Conservation (phyloP, 2,888 invertebrate species). For the Drosophila aldrichi region DNA sequence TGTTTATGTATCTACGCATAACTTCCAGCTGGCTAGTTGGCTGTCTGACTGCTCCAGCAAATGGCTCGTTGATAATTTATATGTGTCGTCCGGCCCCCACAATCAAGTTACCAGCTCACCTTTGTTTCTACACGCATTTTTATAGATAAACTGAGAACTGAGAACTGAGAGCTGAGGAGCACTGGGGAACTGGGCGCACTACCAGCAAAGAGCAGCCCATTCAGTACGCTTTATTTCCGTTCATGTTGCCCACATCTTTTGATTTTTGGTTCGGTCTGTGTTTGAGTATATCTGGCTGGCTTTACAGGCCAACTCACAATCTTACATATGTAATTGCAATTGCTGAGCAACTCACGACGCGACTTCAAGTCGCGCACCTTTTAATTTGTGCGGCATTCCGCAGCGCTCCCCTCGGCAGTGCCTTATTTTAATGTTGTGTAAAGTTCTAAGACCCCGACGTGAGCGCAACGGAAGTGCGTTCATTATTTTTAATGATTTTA, state of each 20-base stretch:
- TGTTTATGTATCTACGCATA: conserved; percentile 43
- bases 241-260: conserved; percentile 68
- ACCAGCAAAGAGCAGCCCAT: conserved; percentile 6
- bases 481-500: conserved; percentile 80
- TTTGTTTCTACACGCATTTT: conserved; percentile 70
- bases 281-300: conserved; percentile 17
- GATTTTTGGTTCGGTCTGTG: conserved; percentile 43
- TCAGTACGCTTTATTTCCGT: conserved; percentile 67
- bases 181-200: neutral
- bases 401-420: conserved; percentile 21
- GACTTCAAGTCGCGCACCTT: conserved; percentile 65
- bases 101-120: conserved; percentile 70
- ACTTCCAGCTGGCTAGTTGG: conserved; percentile 13
- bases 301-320: conserved; percentile 40
- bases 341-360: conserved; percentile 67
- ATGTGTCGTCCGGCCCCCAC: conserved; percentile 80
- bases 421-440: conserved; percentile 70
- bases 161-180: conserved; percentile 9
- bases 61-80: conserved; percentile 73
- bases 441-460: conserved; percentile 73
- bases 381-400: conserved; percentile 76
- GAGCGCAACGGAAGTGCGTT: conserved; percentile 72
- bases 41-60: conserved; percentile 23
- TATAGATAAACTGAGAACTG: conserved; percentile 44
- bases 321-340: conserved; percentile 76